A percentile compares a stretch with the other conserved stretches of the same genome.
phyloP scores from a whole-genome alignment of 2,113 vertebrate genomes.

The Channa maculata region DNA sequence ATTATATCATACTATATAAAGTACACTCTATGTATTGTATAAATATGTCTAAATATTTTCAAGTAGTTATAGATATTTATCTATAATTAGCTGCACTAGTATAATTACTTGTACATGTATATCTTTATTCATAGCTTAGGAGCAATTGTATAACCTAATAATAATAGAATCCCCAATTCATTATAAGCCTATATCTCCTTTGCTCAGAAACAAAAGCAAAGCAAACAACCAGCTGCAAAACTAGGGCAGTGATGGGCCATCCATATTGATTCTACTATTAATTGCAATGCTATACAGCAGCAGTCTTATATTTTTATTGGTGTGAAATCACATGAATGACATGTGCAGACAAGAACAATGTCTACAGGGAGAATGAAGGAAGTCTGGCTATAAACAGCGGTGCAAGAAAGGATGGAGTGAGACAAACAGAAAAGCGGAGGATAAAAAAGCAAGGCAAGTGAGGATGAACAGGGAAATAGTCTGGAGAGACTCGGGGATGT shows the following conservation, averaged over 20 bases:
- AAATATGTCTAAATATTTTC: too few relatives aligned
- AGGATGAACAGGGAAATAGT: conserved; percentile 45
- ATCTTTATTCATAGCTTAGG: not conserved
- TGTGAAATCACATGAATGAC: conserved; percentile 48
- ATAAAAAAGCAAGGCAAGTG: conserved; percentile 21
- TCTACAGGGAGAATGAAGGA: conserved; percentile 11
- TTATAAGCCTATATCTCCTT: not conserved
- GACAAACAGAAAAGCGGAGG: conserved; percentile 15
- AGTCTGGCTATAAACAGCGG: conserved; percentile 33
- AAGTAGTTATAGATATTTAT: too few relatives aligned
- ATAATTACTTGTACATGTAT: too few relatives aligned
- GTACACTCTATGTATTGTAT: too few relatives aligned
- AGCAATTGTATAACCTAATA: not conserved
- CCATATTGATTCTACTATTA: conserved; percentile 15
- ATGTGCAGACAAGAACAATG: conserved; percentile 40
- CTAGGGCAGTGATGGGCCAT: too few relatives aligned
- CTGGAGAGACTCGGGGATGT: conserved; percentile 56
- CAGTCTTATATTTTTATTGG: conserved; percentile 45
- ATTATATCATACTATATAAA: too few relatives aligned
- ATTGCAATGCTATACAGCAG: conserved; percentile 28
- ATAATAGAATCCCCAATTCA: not conserved
- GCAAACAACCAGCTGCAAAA: too few relatives aligned
- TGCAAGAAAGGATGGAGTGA: conserved; percentile 10
- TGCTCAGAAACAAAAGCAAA: not conserved
- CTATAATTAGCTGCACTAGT: too few relatives aligned